Percentiles rank a stretch among this genome's conserved stretches.
Conservation (phyloP, 1,140 invertebrate genomes). For the Steinernema khuongi region DNA sequence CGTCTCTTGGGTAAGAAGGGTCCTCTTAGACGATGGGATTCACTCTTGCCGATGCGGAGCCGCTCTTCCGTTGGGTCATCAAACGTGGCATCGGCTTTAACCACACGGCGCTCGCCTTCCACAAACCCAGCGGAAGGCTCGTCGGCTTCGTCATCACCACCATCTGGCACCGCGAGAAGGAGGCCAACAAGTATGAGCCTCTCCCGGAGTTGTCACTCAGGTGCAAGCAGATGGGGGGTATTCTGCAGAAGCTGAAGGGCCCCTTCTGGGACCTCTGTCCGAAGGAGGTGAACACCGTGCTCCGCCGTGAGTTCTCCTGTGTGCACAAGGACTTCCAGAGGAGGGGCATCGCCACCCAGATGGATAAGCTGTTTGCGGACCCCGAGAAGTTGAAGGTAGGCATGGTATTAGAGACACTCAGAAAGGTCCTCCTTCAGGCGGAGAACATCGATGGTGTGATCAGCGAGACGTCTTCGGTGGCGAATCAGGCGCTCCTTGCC, state of each 20-base stretch:
- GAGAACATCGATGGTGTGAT: neutral
- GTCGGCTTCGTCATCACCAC: neutral
- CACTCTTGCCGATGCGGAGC: neutral
- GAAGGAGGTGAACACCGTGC: neutral
- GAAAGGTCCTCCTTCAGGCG: neutral
- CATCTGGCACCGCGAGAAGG: neutral
- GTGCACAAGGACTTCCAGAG: neutral
- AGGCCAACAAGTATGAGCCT: neutral
- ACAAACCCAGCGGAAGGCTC: neutral
- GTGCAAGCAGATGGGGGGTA: neutral
- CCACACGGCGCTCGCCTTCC: neutral
- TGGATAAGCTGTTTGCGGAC: neutral
- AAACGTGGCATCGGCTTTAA: neutral
- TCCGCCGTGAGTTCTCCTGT: neutral
- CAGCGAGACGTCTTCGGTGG: neutral
- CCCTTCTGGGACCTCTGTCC: conserved; percentile 5
- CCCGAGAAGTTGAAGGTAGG: neutral
- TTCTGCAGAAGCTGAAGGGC: neutral
- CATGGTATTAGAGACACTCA: neutral
- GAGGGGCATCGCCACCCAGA: neutral
- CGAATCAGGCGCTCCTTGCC: neutral
- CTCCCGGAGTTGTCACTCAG: neutral
- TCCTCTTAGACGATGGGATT: neutral
- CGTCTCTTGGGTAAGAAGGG: neutral
- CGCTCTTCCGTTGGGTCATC: neutral